phyloP scores from a whole-genome alignment of 2,888 invertebrate species.

The Halocaridina rubra region DNA sequence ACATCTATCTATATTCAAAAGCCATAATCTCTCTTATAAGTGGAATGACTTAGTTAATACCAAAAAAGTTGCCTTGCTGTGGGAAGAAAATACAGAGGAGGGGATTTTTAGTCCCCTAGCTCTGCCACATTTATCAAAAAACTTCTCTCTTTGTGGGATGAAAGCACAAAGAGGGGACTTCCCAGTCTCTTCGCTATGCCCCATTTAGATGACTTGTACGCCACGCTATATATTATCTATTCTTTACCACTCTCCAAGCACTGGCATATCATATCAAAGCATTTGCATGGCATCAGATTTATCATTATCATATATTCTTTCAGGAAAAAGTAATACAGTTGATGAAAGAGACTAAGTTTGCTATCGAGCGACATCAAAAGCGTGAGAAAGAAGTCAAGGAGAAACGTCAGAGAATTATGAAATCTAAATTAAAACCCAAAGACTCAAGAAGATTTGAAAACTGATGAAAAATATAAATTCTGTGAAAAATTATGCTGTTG shows the following conservation, averaged over 20 bases:
- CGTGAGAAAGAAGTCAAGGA: neutral
- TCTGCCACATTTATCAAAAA: too few species aligned
- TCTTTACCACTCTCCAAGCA: neutral
- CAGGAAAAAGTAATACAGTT: constrained; percentile 31
- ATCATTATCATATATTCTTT: neutral
- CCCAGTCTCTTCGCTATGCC: too few species aligned
- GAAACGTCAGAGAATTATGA: neutral
- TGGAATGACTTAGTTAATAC: neutral
- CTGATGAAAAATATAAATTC: too few species aligned
- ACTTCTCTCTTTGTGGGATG: too few species aligned
- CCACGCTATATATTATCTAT: neutral
- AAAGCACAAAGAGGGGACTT: too few species aligned
- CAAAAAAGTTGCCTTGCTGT: too few species aligned
- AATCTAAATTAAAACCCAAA: constrained; percentile 35
- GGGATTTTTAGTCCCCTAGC: too few species aligned
- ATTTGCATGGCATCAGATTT: neutral
- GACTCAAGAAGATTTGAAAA: too few species aligned
- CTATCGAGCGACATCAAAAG: constrained; percentile 19
- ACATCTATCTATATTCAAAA: neutral
- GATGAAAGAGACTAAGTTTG: constrained; percentile 39
- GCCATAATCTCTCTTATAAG: too few species aligned
- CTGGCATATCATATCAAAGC: neutral
- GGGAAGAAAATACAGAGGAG: too few species aligned
- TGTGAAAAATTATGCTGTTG: too few species aligned
- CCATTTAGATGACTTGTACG: neutral